Conservation (phyloP, 2,888 invertebrate genomes). For the Belgica antarctica region DNA sequence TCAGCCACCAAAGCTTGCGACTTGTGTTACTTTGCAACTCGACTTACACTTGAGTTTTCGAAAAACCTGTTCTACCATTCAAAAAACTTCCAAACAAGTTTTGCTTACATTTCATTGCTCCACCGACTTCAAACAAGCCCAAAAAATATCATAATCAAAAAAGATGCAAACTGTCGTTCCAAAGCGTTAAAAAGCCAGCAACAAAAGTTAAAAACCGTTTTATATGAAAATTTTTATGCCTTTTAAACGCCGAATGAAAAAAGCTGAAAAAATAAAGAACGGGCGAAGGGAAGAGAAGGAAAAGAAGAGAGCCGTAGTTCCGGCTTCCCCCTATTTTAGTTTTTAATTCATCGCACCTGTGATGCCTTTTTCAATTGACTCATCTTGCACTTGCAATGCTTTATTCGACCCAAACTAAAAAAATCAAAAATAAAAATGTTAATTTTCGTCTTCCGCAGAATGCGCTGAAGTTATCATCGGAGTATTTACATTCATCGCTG, state of each 20-base stretch:
- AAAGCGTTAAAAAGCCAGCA: too few relatives aligned
- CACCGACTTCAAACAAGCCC: too few relatives aligned
- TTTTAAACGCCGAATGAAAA: neutral
- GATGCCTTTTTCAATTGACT: neutral
- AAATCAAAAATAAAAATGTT: constrained; percentile 26
- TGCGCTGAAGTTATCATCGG: constrained; percentile 59
- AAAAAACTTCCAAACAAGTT: too few relatives aligned
- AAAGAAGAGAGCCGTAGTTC: constrained; percentile 11
- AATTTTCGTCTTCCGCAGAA: constrained; percentile 53
- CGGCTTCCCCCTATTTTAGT: constrained; percentile 12
- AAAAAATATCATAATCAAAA: too few relatives aligned
- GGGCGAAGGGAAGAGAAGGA: constrained; percentile 1
- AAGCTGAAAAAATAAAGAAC: neutral
- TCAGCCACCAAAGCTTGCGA: too few relatives aligned
- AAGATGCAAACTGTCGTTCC: too few relatives aligned
- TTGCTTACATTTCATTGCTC: too few relatives aligned
- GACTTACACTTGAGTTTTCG: too few relatives aligned
- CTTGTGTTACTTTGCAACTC: too few relatives aligned
- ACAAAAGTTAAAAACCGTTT: too few relatives aligned
- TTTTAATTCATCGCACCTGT: neutral
- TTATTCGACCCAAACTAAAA: neutral
- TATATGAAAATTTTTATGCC: too few relatives aligned
- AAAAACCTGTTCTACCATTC: too few relatives aligned
- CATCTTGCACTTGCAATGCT: neutral
- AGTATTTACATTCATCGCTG: constrained; percentile 60